Conservation (phyloP, 2,797 vertebrate species). For the Poeciliopsis presidionis region DNA sequence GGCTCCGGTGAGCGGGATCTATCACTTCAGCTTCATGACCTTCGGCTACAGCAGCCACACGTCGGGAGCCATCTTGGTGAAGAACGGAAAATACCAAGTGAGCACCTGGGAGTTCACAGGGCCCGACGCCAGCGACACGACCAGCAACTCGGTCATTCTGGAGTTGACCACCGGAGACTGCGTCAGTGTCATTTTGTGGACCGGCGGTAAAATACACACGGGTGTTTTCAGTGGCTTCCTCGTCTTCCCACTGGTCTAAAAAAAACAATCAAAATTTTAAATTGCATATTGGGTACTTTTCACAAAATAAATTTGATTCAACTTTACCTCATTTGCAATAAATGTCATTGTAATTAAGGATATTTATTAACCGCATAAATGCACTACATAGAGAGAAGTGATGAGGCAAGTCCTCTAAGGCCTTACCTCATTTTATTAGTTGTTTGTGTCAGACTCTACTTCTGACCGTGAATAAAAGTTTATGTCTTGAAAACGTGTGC, state of each 20-base stretch:
- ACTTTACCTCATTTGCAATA: no score
- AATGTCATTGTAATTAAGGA: no score
- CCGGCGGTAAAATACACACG: not conserved
- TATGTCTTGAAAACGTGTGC: no score
- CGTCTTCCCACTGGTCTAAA: not conserved
- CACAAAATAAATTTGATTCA: no score
- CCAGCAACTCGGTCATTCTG: not conserved
- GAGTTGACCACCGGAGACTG: not conserved
- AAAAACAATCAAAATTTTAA: no score
- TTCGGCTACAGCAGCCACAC: slow-evolving; percentile 17
- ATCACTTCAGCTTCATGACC: slow-evolving; percentile 34
- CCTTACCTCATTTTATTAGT: no score
- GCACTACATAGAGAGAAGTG: no score
- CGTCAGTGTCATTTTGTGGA: not conserved
- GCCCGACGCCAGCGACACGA: not conserved
- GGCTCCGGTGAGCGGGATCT: not conserved
- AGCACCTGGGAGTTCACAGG: slow-evolving; percentile 1
- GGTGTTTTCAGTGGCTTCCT: slow-evolving; percentile 2
- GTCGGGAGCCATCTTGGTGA: slow-evolving; percentile 41
- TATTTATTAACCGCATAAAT: no score
- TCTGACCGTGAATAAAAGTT: no score
- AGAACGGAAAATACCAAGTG: slow-evolving; percentile 1
- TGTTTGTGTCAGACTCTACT: no score
- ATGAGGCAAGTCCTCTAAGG: no score
- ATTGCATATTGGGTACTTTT: no score